phyloP scores from a whole-genome alignment of 2,888 invertebrate species.

The Tolmerus cingulatus region DNA sequence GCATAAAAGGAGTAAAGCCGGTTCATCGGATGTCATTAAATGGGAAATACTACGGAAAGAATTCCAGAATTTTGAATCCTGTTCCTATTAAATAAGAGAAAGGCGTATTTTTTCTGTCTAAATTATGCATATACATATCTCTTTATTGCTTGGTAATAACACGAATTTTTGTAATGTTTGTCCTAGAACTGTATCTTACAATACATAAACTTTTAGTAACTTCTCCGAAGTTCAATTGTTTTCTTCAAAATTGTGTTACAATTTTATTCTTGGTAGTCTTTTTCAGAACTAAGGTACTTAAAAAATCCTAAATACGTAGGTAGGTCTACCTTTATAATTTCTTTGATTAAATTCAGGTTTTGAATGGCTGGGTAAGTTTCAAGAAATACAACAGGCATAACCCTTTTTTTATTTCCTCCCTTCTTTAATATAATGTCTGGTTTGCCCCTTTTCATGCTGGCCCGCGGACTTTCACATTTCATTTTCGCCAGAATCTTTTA shows the following conservation, averaged over 20 bases:
- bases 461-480: conserved; percentile 1
- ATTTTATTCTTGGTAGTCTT: background rate
- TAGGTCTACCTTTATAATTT: background rate
- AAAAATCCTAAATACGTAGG: background rate
- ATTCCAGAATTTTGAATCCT: background rate
- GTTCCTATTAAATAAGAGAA: background rate
- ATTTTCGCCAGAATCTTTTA: conserved; percentile 3
- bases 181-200: no score
- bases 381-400: background rate
- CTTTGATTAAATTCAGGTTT: background rate
- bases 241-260: no score
- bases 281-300: background rate
- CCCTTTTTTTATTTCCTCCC: background rate
- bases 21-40: background rate
- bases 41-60: background rate
- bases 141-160: no score
- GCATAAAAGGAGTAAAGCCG: background rate
- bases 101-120: no score
- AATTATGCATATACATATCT: no score
- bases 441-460: background rate
- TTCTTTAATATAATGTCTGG: background rate
- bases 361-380: background rate
- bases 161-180: no score
- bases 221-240: no score
- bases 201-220: no score